Evolutionary conservation across 2,797 vertebrate species (phyloP).

Genomic region (Avahi laniger): DNA sequence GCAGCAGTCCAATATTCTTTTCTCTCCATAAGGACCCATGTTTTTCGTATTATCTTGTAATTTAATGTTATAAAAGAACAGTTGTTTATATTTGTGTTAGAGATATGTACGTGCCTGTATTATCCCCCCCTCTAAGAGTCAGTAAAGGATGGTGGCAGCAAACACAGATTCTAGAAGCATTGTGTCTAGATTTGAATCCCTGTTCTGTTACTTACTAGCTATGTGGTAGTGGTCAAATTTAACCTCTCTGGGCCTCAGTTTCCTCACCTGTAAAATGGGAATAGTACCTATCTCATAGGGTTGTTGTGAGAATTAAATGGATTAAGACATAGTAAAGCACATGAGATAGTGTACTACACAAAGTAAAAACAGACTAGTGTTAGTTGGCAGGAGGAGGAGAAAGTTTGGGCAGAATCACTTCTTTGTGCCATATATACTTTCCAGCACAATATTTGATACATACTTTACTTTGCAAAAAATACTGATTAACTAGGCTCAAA

Average conservation of each 20-base stretch:
- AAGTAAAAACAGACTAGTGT: neutral
- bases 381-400: neutral
- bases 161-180: neutral
- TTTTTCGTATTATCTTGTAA: neutral
- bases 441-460: neutral
- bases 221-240: neutral
- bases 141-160: neutral
- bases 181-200: neutral
- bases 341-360: neutral
- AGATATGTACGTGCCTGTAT: neutral
- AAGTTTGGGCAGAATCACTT: slow-evolving; percentile 1
- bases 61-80: neutral
- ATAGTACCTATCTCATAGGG: neutral
- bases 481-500: neutral
- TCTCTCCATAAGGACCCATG: neutral
- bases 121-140: neutral
- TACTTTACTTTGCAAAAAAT: neutral
- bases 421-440: neutral
- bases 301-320: neutral
- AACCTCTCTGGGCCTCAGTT: neutral
- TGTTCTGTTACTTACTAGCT: neutral
- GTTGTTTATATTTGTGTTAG: neutral
- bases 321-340: neutral
- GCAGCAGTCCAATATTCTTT: neutral
- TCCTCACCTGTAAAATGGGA: neutral